Conservation (phyloP, 2,888 invertebrate species). For the Drosophila rubida region DNA sequence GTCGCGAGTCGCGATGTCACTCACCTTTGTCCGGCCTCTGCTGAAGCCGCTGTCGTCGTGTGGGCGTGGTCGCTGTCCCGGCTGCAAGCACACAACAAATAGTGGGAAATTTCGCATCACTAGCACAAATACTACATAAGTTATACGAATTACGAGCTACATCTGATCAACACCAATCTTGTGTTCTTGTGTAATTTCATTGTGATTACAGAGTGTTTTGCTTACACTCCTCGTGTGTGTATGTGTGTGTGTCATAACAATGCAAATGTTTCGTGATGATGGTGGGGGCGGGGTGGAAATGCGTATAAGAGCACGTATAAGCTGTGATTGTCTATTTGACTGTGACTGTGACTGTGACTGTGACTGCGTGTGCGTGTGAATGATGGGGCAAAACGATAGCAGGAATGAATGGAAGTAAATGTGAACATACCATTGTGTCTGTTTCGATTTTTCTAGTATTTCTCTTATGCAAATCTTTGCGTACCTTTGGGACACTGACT, state of each 20-base stretch:
- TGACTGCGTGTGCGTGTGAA: neutral
- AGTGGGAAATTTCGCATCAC: conserved; percentile 12
- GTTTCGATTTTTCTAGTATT: conserved; percentile 84
- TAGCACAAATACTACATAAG: too few species aligned
- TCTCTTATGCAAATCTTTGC: conserved; percentile 85
- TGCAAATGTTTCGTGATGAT: neutral
- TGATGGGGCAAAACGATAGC: conserved; percentile 40
- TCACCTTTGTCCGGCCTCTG: conserved; percentile 83
- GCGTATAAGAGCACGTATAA: too few species aligned
- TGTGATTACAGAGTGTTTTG: neutral
- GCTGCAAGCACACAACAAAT: conserved; percentile 63
- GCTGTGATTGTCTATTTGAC: neutral
- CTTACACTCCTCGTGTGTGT: too few species aligned
- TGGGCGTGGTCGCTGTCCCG: conserved; percentile 83
- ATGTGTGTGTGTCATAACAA: conserved; percentile 3
- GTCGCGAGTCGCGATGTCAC: too few species aligned
- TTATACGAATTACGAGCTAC: conserved; percentile 25
- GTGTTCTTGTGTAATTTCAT: conserved; percentile 2
- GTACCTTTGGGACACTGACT: conserved; percentile 94
- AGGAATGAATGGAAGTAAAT: conserved; percentile 45
- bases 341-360: conserved; percentile 1
- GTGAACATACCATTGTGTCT: conserved; percentile 86
- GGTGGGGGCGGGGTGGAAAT: too few species aligned
- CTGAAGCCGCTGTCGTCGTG: conserved; percentile 84
- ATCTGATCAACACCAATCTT: conserved; percentile 16